Conservation (phyloP, 1,140 invertebrate species). For the Drosophila navojoa region DNA sequence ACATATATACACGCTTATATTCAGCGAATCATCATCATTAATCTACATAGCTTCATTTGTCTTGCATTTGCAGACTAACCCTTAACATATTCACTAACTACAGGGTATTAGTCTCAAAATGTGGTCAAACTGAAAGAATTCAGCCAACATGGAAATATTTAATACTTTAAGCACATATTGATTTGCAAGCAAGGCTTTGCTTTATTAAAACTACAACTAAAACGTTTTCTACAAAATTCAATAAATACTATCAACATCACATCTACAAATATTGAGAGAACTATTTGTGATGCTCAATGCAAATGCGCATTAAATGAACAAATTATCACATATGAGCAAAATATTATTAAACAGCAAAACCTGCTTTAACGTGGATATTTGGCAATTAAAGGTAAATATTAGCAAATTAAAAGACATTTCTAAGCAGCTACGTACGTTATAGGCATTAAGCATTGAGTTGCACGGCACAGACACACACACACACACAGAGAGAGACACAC, state of each 20-base stretch:
- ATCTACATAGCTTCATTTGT: too few relatives aligned
- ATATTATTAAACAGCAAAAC: too few relatives aligned
- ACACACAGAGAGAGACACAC: constrained; percentile 13
- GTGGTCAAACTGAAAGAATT: neutral
- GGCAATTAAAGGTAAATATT: too few relatives aligned
- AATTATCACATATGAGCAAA: too few relatives aligned
- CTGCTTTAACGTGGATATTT: too few relatives aligned
- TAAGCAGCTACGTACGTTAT: neutral
- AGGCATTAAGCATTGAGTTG: constrained; percentile 10
- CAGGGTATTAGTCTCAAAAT: too few relatives aligned
- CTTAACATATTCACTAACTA: too few relatives aligned
- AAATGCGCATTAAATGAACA: too few relatives aligned
- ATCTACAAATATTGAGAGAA: neutral
- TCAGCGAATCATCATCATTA: too few relatives aligned
- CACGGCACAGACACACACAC: constrained; percentile 33
- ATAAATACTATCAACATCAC: too few relatives aligned
- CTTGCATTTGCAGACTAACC: too few relatives aligned
- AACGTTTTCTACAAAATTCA: neutral
- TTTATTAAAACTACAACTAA: neutral
- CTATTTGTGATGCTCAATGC: neutral
- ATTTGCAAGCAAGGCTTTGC: neutral
- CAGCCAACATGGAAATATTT: neutral
- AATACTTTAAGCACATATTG: neutral
- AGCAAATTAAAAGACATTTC: neutral
- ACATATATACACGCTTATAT: too few relatives aligned